Evolutionary conservation across 2,797 vertebrate genomes (phyloP), one percentile per base, ranked within the genome.

Genomic region (Enteromius treurensis): DNA sequence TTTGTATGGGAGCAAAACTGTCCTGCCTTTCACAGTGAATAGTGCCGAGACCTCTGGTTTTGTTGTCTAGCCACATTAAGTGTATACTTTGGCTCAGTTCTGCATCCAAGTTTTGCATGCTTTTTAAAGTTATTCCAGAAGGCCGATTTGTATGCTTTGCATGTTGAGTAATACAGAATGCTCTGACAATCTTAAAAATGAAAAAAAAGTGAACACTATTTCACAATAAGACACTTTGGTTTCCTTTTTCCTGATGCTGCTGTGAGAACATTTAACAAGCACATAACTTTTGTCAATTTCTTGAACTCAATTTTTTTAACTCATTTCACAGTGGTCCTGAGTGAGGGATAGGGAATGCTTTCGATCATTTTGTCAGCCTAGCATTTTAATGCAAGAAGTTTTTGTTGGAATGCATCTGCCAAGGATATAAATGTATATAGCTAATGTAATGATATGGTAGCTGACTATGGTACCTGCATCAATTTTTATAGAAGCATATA

Each of bases 31-130:
- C 91, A 92, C 86, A 87, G 73, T 88, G 87, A 93, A 91, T 85
- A 80, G 84, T 91, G 91, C 86, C 67, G n/a, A 91, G 90, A 81
- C 88, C 88, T 89, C 92, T 81, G 77, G 88, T 91, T 81, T 74
- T 90, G 88, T 92, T 94, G 91, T 93, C 93, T 90, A 92, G 91
- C 87, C 90, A 91, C 90, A 91, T 93, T 88, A 92, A 93, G 87
- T 93, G 91, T 95, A 90, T 93, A 89, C 89, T 93, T 93, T 93
- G 92, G 93, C 90, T 90, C 86, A 86, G 82, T 81, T 87, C 84
- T 87, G 82, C 77, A 80, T 90, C 84, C 87, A 87, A 67, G 79
- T 87, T 91, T 90, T 90, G 87, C 86, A 87, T 86, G 88, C 62
- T 85, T 89, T 81, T 88, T 79, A 80, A 91, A 91, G 90, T 86